Base-by-base conservation (phyloP, 2,888 invertebrate genomes). In the Diarsia rubi region DNA sequence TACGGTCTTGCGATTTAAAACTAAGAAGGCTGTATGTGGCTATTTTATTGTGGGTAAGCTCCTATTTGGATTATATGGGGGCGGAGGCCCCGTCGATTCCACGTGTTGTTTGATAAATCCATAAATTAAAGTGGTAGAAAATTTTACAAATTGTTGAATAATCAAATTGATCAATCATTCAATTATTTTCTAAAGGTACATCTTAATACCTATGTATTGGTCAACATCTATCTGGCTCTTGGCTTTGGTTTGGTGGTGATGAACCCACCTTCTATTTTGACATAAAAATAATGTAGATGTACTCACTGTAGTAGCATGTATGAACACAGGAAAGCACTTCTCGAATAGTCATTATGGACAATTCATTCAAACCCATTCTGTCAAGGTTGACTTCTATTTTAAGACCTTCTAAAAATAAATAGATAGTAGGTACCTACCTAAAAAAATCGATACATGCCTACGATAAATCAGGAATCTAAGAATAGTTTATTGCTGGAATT, bases 61-160 rank as follows among this genome's bases (percentile, higher is more conserved):
- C 63, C 24, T 59, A 82, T 79, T 82, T 81, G 74, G 70, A 79
- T 57, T 42, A 78, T 42, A 78, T 69, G 89, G 85, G 69, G 90
- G 89, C 87, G 89, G 87, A 85, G 88, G 88, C 89, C 84, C 79
- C 67, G 57, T 78, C 63, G 70, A 62, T 84, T 80, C 79, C 79
- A 84, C 78, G 77, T 81, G 21, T 9, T 31, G 14, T 44, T 52
- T 52, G 12, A 42, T 59, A 73, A 63, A 37, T 66, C 65, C 31
- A 44, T 82, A 68, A 62, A 64, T 64, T 8, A 44, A 49, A 42
- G 16, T 37, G 16, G 19, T 68, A 49, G 47, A 44, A 69, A 37
- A 66, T 27, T 12, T 57, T 45, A 1, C 16, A n/a, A 62, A 65
- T 47, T 16, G 21, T 24, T 60, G 44, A 68, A 42, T 64, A 57